A percentile compares a stretch with the other conserved stretches of the same genome.
Evolutionary conservation across 2,797 vertebrate species (phyloP).

Genomic region (Melanotaenia pygmaea): DNA sequence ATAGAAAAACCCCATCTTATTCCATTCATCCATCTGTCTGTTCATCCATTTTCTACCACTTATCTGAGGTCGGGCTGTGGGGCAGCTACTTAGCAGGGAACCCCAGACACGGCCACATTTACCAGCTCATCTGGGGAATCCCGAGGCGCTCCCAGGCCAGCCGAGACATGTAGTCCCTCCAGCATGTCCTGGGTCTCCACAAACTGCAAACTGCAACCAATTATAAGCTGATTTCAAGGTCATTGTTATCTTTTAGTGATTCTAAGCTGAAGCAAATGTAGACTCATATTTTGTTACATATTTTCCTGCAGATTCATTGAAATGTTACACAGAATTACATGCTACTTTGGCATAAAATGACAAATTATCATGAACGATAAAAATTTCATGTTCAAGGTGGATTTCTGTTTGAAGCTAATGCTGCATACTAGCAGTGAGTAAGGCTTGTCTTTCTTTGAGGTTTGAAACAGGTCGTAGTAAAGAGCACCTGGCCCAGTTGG

Average conservation of each 20-base stretch:
- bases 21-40: too few relatives aligned
- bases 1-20: too few relatives aligned
- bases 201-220: neutral
- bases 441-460: constrained; percentile 41
- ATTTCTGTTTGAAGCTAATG: constrained; percentile 16
- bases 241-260: neutral
- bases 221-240: neutral
- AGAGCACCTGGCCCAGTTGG: constrained; percentile 75
- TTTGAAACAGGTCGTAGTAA: constrained; percentile 53
- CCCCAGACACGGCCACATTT: too few relatives aligned
- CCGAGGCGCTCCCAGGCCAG: too few relatives aligned
- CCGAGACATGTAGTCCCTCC: too few relatives aligned
- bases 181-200: too few relatives aligned
- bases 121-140: too few relatives aligned
- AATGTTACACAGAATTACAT: neutral
- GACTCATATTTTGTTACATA: neutral
- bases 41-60: too few relatives aligned
- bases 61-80: too few relatives aligned
- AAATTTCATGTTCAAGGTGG: neutral
- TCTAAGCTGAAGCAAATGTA: neutral
- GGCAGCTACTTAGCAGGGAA: too few relatives aligned
- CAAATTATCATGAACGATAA: neutral
- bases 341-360: neutral
- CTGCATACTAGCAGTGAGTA: constrained; percentile 46
- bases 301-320: neutral